Base-by-base conservation (phyloP, 2,797 vertebrate species). In the Lycodopsis pacificus region DNA sequence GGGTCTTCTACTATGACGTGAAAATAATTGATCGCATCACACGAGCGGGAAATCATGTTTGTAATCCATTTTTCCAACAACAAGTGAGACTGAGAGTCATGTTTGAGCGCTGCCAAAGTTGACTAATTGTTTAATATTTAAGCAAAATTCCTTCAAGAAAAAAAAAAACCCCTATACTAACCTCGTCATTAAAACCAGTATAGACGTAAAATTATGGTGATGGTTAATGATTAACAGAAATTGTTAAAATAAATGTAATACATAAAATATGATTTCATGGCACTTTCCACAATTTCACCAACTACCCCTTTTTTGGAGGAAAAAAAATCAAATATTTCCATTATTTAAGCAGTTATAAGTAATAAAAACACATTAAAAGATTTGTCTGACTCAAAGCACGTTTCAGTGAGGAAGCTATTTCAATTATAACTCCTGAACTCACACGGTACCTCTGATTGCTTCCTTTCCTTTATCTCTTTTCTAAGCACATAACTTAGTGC, bases 381-480 rank as follows among this genome's bases (percentile, higher is more conserved):
- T 22, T n/a, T 51, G 42, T 27, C 2, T 30, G 58, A 30, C 51
- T 73, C 12, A 13, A 65, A 44, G 30, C 46, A 74, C 4, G 65
- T 42, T 62, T 71, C 46, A 32, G 51, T 53, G 3, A 11, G 44
- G 34, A 65, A 57, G 67, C 48, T 0, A 72, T 71, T 76, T 73
- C 13, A 70, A 53, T 77, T 75, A 51, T 56, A 51, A 13, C 56
- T 38, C 2, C 48, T 67, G 69, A 71, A 71, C 46, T 49, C 76
- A 80, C 68, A 32, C 38, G 12, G 22, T 44, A 2, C 32, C 30
- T 1, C 2, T 22, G 40, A 75, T 53, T 69, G 51, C 58, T 79
- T 66, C 65, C 14, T 56, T 49, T 48, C 32, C 8, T 59, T 66
- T 49, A 66, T 83, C 53, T 49, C 56, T 71, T 62, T 44, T n/a